Percentiles rank a stretch among this genome's conserved stretches.
Evolutionary conservation across 1,140 invertebrate genomes (phyloP).

Genomic region (Papilio aristodemus): DNA sequence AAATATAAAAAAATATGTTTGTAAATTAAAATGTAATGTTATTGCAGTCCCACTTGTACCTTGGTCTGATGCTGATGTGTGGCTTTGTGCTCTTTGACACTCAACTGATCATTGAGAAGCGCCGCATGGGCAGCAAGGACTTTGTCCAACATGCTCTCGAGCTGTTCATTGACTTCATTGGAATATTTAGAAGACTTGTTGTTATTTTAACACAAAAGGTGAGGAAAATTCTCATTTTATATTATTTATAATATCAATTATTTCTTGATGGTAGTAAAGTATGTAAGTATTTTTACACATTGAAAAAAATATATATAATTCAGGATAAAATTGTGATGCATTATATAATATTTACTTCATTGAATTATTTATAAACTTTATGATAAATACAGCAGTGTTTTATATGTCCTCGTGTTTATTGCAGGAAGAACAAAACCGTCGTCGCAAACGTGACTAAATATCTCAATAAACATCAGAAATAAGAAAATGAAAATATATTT

Average conservation of each 20-base stretch:
- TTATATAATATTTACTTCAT: too few relatives aligned
- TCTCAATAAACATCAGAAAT: slow-evolving; percentile 12
- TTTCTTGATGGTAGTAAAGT: too few relatives aligned
- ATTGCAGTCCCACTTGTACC: slow-evolving; percentile 89
- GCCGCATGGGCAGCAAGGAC: slow-evolving; percentile 93
- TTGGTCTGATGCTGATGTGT: slow-evolving; percentile 94
- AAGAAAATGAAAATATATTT: slow-evolving; percentile 6
- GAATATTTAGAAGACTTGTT: slow-evolving; percentile 93
- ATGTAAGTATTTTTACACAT: too few relatives aligned
- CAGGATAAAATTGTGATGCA: too few relatives aligned
- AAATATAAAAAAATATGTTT: not conserved
- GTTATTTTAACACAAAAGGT: slow-evolving; percentile 95
- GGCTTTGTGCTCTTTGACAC: slow-evolving; percentile 98
- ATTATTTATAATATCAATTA: too few relatives aligned
- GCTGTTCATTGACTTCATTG: slow-evolving; percentile 95
- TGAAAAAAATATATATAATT: too few relatives aligned
- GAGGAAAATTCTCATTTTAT: too few relatives aligned
- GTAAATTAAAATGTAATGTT: not conserved
- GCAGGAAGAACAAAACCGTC: slow-evolving; percentile 76
- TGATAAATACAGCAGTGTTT: not conserved
- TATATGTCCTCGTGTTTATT: slow-evolving; percentile 39
- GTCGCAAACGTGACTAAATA: slow-evolving; percentile 74
- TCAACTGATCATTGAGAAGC: slow-evolving; percentile 96
- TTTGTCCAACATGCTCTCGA: slow-evolving; percentile 94
- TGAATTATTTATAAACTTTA: too few relatives aligned